Evolutionary conservation across 2,888 invertebrate genomes (phyloP), one percentile per base, ranked within the genome.

Genomic region (Malacosoma neustria): DNA sequence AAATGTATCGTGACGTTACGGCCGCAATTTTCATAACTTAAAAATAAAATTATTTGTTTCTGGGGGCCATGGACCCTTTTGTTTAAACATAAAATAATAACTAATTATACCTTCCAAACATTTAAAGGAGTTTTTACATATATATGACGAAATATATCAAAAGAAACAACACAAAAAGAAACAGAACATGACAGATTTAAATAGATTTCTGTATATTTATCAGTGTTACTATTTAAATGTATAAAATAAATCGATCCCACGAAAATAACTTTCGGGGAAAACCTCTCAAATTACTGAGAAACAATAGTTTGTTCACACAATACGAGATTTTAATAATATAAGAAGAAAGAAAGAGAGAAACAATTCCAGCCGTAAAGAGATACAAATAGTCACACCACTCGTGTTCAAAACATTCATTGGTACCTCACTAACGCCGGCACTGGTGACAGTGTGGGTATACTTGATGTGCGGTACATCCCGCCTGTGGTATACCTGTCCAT

Each of bases 401-500:
- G 67, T 67, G 61, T 64, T 66, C 57, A 67, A 75, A 74, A 72
- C 65, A 22, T 22, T 69, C 47, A 58, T 46, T 61, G 69, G 70
- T 92, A 92, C 92, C 92, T 92, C 89, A 89, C 89, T 77, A 90
- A 79, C 69, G 88, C 87, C 77, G 90, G 89, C 72, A 90, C 87
- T 81, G 90, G 89, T 65, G 91, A 89, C 87, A 94, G 89, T 87
- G 94, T 92, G 76, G 95, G 94, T 88, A 95, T 95, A 88, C 94
- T 94, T 82, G 94, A 94, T 68, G 94, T 93, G 90, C 94, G 91
- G 89, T 92, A 92, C 89, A 94, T 93, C 87, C 91, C 91, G 80
- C 92, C 88, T 71, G 85, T 88, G 72, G 85, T 75, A 74, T 86
- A 87, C 86, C 86, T 87, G 77, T 68, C 71, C 72, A 57, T 71